Base-by-base conservation (phyloP, 2,113 vertebrate genomes). In the Cheirogaleus medius region DNA sequence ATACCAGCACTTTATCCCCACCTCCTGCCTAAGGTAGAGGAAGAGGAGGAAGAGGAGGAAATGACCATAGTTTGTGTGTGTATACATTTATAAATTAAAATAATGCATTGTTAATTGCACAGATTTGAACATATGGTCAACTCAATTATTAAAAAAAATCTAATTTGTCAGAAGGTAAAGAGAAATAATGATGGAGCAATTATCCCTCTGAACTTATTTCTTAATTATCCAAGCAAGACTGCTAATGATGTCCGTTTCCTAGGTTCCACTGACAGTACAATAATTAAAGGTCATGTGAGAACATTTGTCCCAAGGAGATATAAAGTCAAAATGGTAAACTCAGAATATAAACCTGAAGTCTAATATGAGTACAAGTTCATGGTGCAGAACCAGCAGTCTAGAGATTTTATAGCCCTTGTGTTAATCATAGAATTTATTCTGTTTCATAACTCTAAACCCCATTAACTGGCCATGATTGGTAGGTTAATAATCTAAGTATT, bases 371-470 rank as follows among this genome's bases (percentile, higher is more conserved):
- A 95, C 32, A 97, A 86, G 85, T 97, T 95, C 76, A 97, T 94
- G 84, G 21, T 80, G 68, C 92, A 97, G 90, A 98, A 98, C 88
- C 39, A 97, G 68, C 76, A 97, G 56, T 14, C 90, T 63, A 91
- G 91, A 97, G 37, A 10, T 76, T 98, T 98, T 97, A 98, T 87
- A 94, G 85, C 64, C 94, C 27, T 76, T 97, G 78, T 95, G 44
- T 97, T 98, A 97, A 97, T 97, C 94, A 97, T 69, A 96, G 73
- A 74, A 96, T 97, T 98, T 97, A 96, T 86, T 90, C 95, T 90
- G 44, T 95, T 98, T 98, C 87, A 58, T 98, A 98, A 97, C 52
- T 98, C 64, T 92, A 96, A 95, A 98, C 23, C 81, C 68, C 91
- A 97, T 97, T 98, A 98, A 97, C 64, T 83, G 92, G 44, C 89